phyloP scores from a whole-genome alignment of 2,113 vertebrate species.

The Ictidomys tridecemlineatus region DNA sequence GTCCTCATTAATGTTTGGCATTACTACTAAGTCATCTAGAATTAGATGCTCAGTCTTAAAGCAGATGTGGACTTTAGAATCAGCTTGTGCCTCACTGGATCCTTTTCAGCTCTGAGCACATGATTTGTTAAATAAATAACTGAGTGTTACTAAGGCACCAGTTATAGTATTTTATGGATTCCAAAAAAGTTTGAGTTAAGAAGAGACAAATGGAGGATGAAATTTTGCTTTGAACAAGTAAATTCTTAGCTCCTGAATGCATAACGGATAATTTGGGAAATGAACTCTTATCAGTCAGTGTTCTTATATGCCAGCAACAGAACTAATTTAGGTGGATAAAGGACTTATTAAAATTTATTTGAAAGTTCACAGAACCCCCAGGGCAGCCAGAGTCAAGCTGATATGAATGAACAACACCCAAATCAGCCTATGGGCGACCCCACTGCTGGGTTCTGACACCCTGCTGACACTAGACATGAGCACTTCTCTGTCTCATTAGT shows the following conservation, averaged over 20 bases:
- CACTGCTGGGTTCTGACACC: background rate
- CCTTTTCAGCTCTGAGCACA: background rate
- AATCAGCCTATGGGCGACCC: background rate
- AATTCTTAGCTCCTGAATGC: background rate
- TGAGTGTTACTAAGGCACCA: background rate
- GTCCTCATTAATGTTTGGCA: background rate
- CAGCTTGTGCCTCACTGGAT: background rate
- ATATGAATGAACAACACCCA: background rate
- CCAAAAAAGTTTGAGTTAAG: background rate
- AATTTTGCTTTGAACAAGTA: slow-evolving; percentile 23
- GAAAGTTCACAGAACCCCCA: background rate
- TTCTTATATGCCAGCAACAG: background rate
- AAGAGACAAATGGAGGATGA: background rate
- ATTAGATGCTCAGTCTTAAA: background rate
- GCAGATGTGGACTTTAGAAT: background rate
- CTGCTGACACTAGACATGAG: background rate
- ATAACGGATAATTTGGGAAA: background rate
- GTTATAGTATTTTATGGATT: background rate
- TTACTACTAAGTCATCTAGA: background rate
- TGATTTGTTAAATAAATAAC: slow-evolving; percentile 47
- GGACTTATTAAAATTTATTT: background rate
- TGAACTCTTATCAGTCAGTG: background rate
- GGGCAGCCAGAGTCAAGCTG: background rate
- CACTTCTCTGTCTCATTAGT: background rate
- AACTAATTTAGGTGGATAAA: background rate